Base-by-base conservation (phyloP, 1,140 invertebrate species). In the Drosophila mojavensis region DNA sequence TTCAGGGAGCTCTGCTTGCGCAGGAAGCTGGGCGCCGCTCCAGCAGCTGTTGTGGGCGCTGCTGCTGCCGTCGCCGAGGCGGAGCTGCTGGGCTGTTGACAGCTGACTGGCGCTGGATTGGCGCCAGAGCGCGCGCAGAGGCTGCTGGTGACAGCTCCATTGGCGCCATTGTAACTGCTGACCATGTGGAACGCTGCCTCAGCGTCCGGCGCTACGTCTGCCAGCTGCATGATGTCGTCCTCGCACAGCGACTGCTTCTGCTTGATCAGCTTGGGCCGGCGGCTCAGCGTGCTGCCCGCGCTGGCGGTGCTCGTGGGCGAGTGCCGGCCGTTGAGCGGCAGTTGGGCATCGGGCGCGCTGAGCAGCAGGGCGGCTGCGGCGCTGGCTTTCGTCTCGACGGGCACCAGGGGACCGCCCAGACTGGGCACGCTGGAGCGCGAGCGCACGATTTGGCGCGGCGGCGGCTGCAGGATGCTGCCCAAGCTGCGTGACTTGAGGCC, bases 1-100 rank as follows among this genome's bases (percentile, higher is more conserved):
- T 98, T 98, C 69, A 98, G 94, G 1, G 97, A 98, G 65, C 95
- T 96, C 86, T 98, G 97, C 84, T 98, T 98, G 61, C 96, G 94
- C 13, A 97, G 60, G 85, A 92, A 81, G 9, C 66, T 78, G 5
- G 68, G 48, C n/a, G 24, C 64, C 1, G 24, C 62, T 3, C 10
- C 13, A n/a, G 3, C 58, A 11, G 17, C 48, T 9, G 9, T 30
- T 2, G 20, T 24, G 20, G 20, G 20, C 26, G 36, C 53, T 41
- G 50, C 4, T 4, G 48, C 43, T 7, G 4, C 1, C 17, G 61
- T 24, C 0, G 61, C 26, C 1, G 65, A 53, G 17, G 58, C 50
- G 41, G 73, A 30, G 20, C 4, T 30, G 33, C 33, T 10, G 7
- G 33, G 9, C 33, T 9, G 33, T 10, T 33, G 33, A 5, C 28